A percentile compares a stretch with the other conserved stretches of the same genome.
These are phyloP conservation scores for Agonopterix arenella DNA, from an alignment of 2,888 invertebrate species.

Conservation along the genomic window DNA sequence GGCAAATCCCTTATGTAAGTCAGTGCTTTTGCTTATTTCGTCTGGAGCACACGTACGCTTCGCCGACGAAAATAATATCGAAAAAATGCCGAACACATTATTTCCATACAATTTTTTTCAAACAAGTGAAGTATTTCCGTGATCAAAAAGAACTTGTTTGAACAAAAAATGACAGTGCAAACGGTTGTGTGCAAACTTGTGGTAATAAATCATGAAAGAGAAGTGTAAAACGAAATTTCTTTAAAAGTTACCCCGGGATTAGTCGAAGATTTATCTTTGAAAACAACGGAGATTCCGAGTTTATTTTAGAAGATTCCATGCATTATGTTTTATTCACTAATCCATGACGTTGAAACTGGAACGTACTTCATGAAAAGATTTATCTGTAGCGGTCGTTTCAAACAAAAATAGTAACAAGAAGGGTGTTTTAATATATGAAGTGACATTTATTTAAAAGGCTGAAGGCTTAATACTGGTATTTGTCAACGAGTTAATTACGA, in stretches of 20 bases:
- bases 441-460: slow-evolving; percentile 50
- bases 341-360: slow-evolving; percentile 37
- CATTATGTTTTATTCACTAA: slow-evolving; percentile 47
- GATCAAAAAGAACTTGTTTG: slow-evolving; percentile 37
- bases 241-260: slow-evolving; percentile 49
- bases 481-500: slow-evolving; percentile 64
- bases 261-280: slow-evolving; percentile 44
- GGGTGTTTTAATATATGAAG: slow-evolving; percentile 50
- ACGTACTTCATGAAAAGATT: slow-evolving; percentile 36
- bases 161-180: slow-evolving; percentile 30
- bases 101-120: slow-evolving; percentile 19
- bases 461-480: slow-evolving; percentile 56
- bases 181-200: slow-evolving; percentile 22
- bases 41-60: slow-evolving; percentile 36
- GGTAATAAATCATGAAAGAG: slow-evolving; percentile 30
- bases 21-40: slow-evolving; percentile 50
- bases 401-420: slow-evolving; percentile 49
- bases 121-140: slow-evolving; percentile 27
- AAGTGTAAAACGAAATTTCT: slow-evolving; percentile 41
- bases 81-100: slow-evolving; percentile 40
- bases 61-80: slow-evolving; percentile 20
- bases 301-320: slow-evolving; percentile 43
- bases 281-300: slow-evolving; percentile 43
- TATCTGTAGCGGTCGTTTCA: slow-evolving; percentile 37
- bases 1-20: slow-evolving; percentile 71